phyloP scores from a whole-genome alignment of 35 echinoderm and acorn worm species.

The Eucidaris tribuloides region DNA sequence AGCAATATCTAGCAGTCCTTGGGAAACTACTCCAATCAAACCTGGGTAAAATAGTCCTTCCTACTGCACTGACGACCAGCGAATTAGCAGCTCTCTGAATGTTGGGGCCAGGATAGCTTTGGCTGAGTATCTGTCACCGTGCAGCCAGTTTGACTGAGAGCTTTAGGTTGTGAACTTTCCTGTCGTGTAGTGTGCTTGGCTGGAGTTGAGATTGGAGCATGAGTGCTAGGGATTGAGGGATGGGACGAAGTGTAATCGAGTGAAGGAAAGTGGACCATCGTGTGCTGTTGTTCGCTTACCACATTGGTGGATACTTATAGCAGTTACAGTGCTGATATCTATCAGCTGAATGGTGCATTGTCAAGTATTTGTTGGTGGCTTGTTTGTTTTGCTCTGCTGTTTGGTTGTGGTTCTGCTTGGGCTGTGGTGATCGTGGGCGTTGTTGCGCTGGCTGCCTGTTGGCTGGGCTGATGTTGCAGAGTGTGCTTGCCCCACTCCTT shows the following conservation, averaged over 20 bases:
- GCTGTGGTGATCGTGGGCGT: background rate
- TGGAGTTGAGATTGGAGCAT: constrained; percentile 16
- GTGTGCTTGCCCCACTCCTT: constrained; percentile 9
- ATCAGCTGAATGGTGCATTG: no score
- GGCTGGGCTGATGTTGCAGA: constrained; percentile 1
- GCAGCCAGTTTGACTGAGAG: constrained; percentile 69
- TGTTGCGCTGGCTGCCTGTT: background rate
- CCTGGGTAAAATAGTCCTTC: constrained; percentile 35
- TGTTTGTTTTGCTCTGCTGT: no score
- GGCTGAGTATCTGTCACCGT: constrained; percentile 51
- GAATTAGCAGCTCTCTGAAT: constrained; percentile 3
- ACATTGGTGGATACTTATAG: no score
- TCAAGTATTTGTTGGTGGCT: background rate
- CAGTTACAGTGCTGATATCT: no score
- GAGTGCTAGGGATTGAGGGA: no score
- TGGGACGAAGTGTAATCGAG: no score
- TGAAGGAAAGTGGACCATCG: no score
- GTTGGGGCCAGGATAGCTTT: constrained; percentile 11
- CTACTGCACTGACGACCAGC: constrained; percentile 26
- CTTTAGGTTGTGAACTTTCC: constrained; percentile 50
- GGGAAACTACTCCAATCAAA: constrained; percentile 4
- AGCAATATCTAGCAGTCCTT: background rate
- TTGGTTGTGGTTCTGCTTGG: background rate
- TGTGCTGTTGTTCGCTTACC: no score
- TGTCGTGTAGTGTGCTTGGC: constrained; percentile 4